These are phyloP conservation scores for Nephrotoma appendiculata DNA, from an alignment of 2,888 invertebrate genomes.

Conservation along the genomic window DNA sequence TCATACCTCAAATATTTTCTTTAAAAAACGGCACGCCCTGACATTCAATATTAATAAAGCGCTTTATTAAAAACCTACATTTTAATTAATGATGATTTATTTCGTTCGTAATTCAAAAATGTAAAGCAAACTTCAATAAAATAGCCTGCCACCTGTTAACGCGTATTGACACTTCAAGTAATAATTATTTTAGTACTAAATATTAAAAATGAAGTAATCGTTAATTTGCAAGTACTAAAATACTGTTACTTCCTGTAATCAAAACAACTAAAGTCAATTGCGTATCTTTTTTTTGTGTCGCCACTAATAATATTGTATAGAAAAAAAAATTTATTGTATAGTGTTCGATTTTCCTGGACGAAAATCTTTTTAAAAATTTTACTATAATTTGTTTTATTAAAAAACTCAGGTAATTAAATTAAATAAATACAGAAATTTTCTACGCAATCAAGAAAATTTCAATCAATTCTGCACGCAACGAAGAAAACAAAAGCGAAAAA, in stretches of 20 bases:
- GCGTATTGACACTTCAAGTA: not conserved
- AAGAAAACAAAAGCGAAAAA: not conserved
- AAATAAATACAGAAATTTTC: not conserved
- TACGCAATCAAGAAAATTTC: not conserved
- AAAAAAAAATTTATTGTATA: conserved; percentile 3
- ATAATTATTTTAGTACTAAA: not conserved
- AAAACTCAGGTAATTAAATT: conserved; percentile 5
- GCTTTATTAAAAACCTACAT: too few relatives aligned
- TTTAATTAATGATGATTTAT: too few relatives aligned
- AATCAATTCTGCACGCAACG: not conserved
- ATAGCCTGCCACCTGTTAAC: not conserved
- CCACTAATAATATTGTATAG: not conserved
- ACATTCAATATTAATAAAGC: too few relatives aligned
- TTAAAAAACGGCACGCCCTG: too few relatives aligned
- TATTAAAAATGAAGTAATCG: not conserved
- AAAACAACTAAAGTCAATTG: conserved; percentile 3
- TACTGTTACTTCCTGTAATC: conserved; percentile 1
- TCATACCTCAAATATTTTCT: too few relatives aligned
- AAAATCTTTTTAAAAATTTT: conserved; percentile 5
- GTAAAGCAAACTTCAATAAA: not conserved
- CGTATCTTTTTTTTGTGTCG: not conserved
- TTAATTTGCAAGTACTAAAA: not conserved
- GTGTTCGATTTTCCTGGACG: conserved; percentile 7
- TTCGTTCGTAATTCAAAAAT: too few relatives aligned
- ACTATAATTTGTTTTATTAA: conserved; percentile 6